Evolutionary conservation across 1,140 invertebrate genomes (phyloP), one percentile per base, ranked within the genome.

Genomic region (Tyrophagus putrescentiae): DNA sequence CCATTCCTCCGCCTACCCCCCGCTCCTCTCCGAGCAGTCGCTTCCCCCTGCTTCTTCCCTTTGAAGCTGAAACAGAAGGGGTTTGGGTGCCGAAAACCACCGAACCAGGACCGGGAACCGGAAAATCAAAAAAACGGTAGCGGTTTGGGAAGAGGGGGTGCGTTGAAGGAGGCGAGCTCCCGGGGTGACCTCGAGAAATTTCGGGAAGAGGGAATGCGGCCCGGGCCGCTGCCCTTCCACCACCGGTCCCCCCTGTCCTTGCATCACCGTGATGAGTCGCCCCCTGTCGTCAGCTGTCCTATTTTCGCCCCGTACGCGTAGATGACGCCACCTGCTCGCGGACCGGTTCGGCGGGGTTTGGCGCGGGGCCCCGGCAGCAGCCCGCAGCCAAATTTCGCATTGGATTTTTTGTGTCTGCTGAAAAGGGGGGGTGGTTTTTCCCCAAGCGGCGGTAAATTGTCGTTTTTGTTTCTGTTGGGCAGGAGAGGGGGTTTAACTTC

Each of bases 161-260:
- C n/a, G n/a, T n/a, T n/a, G n/a, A n/a, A n/a, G n/a, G n/a, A n/a
- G 13, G 52, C 18, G 54, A 54, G 32, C 23, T 13, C 16, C 13
- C 50, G 31, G 65, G 60, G 84, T 71, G 4, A 86, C 62, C 69
- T 84, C 79, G 5, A 93, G 87, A 77, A 97, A 98, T 76, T 98
- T 97, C 70, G 94, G 71, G 98, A 98, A 1, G 98, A 79, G 0
- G 94, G 94, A 54, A 87, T 73, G 70, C 81, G 80, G 29, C 91
- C 92, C 64, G 82, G 80, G 0, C 93, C 66, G 74, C 98, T 92
- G 50, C 93, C 94, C 72, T 84, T 83, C 92, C 92, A 98, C 94
- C 92, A 97, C 39, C 90, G 83, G 73, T 98, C 94, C 44, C 87
- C 85, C 34, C 86, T 81, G 66, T 94, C 83, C 76, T 82, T 87